Evolutionary conservation across 2,888 invertebrate species (phyloP), one percentile per base, ranked within the genome.

Genomic region (Tethea ocularis): DNA sequence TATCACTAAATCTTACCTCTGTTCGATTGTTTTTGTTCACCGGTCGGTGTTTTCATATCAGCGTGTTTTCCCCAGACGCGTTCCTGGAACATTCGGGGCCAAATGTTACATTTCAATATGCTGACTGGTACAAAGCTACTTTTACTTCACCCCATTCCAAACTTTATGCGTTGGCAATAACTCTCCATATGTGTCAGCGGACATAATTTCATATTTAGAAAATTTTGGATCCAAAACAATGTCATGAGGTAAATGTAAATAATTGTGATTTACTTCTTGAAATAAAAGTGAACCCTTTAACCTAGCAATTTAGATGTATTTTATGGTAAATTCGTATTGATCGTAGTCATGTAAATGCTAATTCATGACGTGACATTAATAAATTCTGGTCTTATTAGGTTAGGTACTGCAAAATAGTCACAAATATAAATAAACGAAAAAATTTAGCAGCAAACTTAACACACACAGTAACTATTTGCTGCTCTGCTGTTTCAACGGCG

Each of bases 21-120:
- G 68, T 70, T 56, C 59, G 64, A 72, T 74, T 77, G 74, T 78
- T 78, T 81, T 74, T 71, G 62, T 60, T 63, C 60, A 20, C 46
- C 46, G 67, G 54, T 54, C 64, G 63, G 57, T 67, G 68, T 75
- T 71, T 75, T 75, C 77, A 78, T 82, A 74, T 75, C 70, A 58
- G 66, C 69, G 52, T 78, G 71, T 84, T 82, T 80, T 80, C 83
- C 84, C 76, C 60, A 58, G 69, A 78, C 66, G 57, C 64, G 66
- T 57, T 55, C 71, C 86, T 87, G 88, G 68, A 88, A 87, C 83
- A 83, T 84, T 80, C 80, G 73, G 76, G 76, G 72, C 82, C 86
- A 85, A 87, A 86, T 86, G 88, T 87, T 88, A 89, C 87, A 80
- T 83, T 87, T 86, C 90, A 89, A 88, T 89, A 89, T 86, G 88